Evolutionary conservation across 2,113 vertebrate species (phyloP), one percentile per base, ranked within the genome.

Genomic region (Blennius ocellaris): DNA sequence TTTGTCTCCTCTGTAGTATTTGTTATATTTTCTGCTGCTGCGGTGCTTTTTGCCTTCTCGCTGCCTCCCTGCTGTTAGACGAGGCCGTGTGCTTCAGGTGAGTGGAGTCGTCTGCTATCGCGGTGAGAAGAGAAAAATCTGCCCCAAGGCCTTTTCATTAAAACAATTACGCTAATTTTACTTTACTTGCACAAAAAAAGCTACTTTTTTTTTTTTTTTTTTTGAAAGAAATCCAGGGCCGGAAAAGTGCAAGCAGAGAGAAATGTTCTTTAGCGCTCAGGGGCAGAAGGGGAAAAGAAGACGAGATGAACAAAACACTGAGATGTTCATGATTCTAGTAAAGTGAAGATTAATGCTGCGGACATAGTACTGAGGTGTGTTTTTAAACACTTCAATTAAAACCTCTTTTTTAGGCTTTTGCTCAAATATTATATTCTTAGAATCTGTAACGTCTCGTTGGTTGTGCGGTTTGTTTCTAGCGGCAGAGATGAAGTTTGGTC

Each of bases 141-240:
- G 76, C 87, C 82, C 50, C 7, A n/a, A 72, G 81, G 85, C 51
- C 61, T 82, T 83, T 87, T 82, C 86, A 91, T 93, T 87, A 90
- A 90, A 88, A 90, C 82, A 90, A 88, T 92, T 87, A 90, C 57
- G 21, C 69, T 87, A 88, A 91, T 90, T 87, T 84, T 54, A 78
- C 82, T 78, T 90, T 73, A 84, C 69, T 74, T 56, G 78, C 76
- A 80, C 45, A 60, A 41, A 12, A 17, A 65, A 60, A 0, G 8
- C 11, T 64, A 81, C 68, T 7, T 47, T 58, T 82, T 84, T 83
- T 82, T 80, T 87, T 82, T 54, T 70, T 70, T 30, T 30, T 30
- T 30, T 30, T 30, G 2, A 30, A 30, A 30, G 74, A 65, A 70
- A 63, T 56, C 14, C 9, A 6, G 43, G 14, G 44, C 21, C 40